Evolutionary conservation across 2,797 vertebrate species (phyloP).

Genomic region (Acomys russatus): DNA sequence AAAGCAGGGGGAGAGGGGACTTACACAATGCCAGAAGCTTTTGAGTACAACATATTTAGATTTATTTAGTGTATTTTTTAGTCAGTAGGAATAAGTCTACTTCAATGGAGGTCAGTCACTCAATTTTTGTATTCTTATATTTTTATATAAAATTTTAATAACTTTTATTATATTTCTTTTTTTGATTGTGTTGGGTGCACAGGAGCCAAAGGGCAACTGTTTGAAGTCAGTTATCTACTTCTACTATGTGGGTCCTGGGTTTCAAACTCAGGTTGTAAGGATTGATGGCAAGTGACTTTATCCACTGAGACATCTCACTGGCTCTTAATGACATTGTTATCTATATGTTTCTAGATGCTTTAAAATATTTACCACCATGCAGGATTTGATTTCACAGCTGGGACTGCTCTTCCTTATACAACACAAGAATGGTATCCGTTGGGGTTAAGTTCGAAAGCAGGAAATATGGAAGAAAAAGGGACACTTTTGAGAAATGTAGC

Average conservation of each 20-base stretch:
- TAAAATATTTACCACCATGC: slow-evolving; percentile 28
- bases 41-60: slow-evolving; percentile 39
- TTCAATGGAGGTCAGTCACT: slow-evolving; percentile 37
- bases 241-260: background rate
- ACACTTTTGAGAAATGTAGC: background rate
- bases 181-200: background rate
- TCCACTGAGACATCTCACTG: background rate
- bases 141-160: background rate
- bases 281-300: background rate
- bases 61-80: slow-evolving; percentile 43
- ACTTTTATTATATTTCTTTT: background rate
- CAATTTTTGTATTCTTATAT: background rate
- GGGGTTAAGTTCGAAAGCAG: slow-evolving; percentile 49
- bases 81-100: slow-evolving; percentile 42
- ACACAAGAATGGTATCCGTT: background rate
- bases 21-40: background rate
- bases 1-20: background rate
- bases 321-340: background rate
- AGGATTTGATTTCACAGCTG: slow-evolving; percentile 11
- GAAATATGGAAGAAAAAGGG: slow-evolving; percentile 21
- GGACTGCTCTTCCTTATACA: background rate
- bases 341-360: slow-evolving; percentile 39
- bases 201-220: background rate
- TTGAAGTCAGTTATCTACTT: background rate
- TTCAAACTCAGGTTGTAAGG: background rate